Conservation (phyloP, 2,113 vertebrate genomes). For the Silurus glanis region DNA sequence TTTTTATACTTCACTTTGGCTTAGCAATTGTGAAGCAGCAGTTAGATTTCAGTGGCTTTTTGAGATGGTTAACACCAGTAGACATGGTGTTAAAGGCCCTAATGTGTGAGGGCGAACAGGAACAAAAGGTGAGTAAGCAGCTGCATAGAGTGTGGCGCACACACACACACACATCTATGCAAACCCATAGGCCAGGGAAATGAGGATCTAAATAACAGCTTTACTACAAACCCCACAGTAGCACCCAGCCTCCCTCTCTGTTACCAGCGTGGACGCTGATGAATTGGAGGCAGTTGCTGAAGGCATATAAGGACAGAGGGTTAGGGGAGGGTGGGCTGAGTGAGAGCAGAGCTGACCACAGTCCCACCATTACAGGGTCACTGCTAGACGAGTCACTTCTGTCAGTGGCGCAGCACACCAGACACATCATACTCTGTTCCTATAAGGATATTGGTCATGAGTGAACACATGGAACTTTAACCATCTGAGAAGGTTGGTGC, state of each 20-base stretch:
- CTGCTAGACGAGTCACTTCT: conserved; percentile 64
- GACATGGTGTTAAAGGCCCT: conserved; percentile 10
- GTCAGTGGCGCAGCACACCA: conserved; percentile 51
- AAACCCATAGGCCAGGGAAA: conserved; percentile 44
- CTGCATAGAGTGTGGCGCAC: conserved; percentile 62
- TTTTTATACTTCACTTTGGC: background rate
- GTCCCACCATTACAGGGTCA: conserved; percentile 55
- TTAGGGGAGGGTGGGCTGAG: conserved; percentile 54
- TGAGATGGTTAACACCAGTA: conserved; percentile 23
- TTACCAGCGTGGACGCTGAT: conserved; percentile 64
- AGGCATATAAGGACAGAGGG: conserved; percentile 75
- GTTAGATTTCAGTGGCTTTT: background rate
- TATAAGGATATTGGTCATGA: conserved; percentile 47
- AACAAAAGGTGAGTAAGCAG: conserved; percentile 73
- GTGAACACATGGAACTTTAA: background rate
- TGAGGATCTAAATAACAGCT: conserved; percentile 57
- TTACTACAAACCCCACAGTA: conserved; percentile 39
- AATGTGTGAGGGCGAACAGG: conserved; percentile 52
- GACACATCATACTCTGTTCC: conserved; percentile 54
- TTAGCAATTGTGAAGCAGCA: background rate
- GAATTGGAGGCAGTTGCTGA: conserved; percentile 74
- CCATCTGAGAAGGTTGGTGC: conserved; percentile 2
- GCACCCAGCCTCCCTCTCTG: conserved; percentile 47
- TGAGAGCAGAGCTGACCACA: conserved; percentile 37
- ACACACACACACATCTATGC: conserved; percentile 50